Evolutionary conservation across 1,140 invertebrate genomes (phyloP).

Genomic region (Odontomachus brunneus): DNA sequence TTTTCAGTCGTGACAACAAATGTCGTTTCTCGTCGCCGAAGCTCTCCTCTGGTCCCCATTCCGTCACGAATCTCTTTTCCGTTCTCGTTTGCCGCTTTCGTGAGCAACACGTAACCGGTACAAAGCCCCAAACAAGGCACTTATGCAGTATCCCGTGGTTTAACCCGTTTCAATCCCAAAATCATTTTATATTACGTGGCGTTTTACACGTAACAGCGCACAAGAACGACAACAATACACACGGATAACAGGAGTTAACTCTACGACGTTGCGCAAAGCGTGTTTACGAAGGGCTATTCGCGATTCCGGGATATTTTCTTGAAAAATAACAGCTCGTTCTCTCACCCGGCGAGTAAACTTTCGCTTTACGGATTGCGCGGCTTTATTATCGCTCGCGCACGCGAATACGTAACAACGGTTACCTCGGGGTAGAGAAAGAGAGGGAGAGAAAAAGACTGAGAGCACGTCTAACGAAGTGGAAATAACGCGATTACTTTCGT

Average conservation of each 20-base stretch:
- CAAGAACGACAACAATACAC: conserved; percentile 16
- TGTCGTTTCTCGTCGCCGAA: too few relatives aligned
- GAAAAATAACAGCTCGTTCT: conserved; percentile 9
- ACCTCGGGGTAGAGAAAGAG: not conserved
- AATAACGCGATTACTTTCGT: conserved; percentile 47
- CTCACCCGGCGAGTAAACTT: conserved; percentile 20
- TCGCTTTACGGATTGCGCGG: conserved; percentile 25
- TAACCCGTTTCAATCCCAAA: too few relatives aligned
- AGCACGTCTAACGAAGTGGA: conserved; percentile 16
- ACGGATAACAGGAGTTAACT: conserved; percentile 19
- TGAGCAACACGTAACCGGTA: too few relatives aligned
- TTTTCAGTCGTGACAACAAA: too few relatives aligned
- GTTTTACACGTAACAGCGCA: conserved; percentile 2
- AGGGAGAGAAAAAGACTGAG: too few relatives aligned
- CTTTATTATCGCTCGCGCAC: conserved; percentile 23
- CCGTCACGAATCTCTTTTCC: too few relatives aligned
- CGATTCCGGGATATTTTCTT: not conserved
- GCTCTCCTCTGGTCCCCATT: too few relatives aligned
- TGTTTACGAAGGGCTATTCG: not conserved
- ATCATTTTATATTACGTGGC: too few relatives aligned
- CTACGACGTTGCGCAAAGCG: conserved; percentile 18
- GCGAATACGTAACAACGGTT: conserved; percentile 36
- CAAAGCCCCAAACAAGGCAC: too few relatives aligned
- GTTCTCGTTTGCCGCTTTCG: too few relatives aligned
- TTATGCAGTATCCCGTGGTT: too few relatives aligned